phyloP scores from a whole-genome alignment of 2,797 vertebrate genomes.

The Tiaroga cobitis region DNA sequence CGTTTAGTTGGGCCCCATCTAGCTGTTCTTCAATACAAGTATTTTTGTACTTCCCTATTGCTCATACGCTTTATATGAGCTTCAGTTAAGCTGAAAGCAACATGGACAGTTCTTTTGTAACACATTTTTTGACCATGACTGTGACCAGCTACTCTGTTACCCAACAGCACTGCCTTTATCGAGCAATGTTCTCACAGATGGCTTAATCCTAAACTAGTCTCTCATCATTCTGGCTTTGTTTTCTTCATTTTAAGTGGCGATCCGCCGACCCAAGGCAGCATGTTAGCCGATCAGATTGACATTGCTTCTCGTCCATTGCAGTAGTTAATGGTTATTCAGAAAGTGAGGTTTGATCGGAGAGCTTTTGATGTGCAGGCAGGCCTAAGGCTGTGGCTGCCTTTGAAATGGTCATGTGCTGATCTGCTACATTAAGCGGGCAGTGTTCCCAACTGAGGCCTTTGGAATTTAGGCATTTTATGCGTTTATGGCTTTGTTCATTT shows the following conservation, averaged over 20 bases:
- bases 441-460: slow-evolving; percentile 25
- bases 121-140: slow-evolving; percentile 23
- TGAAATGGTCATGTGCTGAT: slow-evolving; percentile 41
- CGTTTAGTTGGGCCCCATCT: not conserved
- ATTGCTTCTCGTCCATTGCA: slow-evolving; percentile 16
- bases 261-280: slow-evolving; percentile 8
- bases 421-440: slow-evolving; percentile 29
- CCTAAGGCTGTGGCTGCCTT: slow-evolving; percentile 57
- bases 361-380: slow-evolving; percentile 45
- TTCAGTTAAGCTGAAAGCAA: not conserved
- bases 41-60: not conserved
- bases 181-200: not conserved
- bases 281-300: not conserved
- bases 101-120: not conserved
- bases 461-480: slow-evolving; percentile 20
- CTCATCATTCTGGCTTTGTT: slow-evolving; percentile 16
- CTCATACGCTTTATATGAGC: not conserved
- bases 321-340: slow-evolving; percentile 56
- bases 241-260: slow-evolving; percentile 26
- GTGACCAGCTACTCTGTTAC: slow-evolving; percentile 23
- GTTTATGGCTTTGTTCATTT: slow-evolving; percentile 1
- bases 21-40: not conserved
- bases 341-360: slow-evolving; percentile 27
- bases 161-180: not conserved
- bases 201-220: slow-evolving; percentile 49